phyloP scores from a whole-genome alignment of 2,113 vertebrate species.

The Albula glossodonta region DNA sequence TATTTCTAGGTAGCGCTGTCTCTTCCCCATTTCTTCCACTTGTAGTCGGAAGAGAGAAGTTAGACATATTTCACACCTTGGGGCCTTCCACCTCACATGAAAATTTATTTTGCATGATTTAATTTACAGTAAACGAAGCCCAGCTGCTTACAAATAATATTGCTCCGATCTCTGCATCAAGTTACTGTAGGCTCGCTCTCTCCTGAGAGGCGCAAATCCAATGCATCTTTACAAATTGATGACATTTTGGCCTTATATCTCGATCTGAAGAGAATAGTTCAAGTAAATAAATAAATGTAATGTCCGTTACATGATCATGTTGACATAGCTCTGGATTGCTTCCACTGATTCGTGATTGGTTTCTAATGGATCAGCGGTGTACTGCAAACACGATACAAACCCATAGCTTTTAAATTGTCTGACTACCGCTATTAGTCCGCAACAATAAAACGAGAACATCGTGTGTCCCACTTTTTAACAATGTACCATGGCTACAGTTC shows the following conservation, averaged over 20 bases:
- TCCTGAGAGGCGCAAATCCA: neutral
- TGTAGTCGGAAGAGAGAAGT: too few species aligned
- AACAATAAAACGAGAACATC: neutral
- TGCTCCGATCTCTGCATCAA: too few species aligned
- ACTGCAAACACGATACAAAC: neutral
- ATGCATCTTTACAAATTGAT: neutral
- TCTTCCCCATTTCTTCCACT: too few species aligned
- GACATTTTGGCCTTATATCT: neutral
- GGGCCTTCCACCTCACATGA: too few species aligned
- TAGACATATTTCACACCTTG: too few species aligned
- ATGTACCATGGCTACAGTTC: neutral
- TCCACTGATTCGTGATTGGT: neutral
- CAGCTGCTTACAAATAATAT: too few species aligned
- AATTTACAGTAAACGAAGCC: too few species aligned
- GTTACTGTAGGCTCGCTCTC: too few species aligned
- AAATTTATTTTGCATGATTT: too few species aligned
- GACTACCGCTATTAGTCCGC: neutral
- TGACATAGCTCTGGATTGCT: neutral
- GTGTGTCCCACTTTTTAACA: neutral
- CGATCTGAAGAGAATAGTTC: neutral
- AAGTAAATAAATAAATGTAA: neutral
- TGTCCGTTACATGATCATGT: neutral
- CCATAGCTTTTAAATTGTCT: too few species aligned
- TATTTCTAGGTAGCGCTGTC: too few species aligned
- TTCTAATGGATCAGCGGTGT: neutral